Conservation (phyloP, 2,113 vertebrate genomes). For the Zosterops japonicus region DNA sequence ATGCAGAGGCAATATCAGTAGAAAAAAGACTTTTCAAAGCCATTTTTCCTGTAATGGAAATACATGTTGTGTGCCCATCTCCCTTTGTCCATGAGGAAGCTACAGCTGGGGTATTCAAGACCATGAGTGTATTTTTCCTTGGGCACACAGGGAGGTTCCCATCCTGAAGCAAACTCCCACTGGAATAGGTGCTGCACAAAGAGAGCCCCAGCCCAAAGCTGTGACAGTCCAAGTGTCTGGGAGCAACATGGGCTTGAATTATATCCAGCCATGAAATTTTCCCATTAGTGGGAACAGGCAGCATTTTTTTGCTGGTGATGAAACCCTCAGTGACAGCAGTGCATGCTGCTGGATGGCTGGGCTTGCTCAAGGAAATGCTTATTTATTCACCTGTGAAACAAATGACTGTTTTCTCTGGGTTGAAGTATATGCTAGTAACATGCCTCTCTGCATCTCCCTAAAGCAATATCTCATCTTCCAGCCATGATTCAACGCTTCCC, state of each 20-base stretch:
- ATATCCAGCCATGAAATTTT: neutral
- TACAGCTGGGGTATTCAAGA: neutral
- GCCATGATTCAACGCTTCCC: neutral
- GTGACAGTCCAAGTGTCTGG: neutral
- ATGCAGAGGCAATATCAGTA: neutral
- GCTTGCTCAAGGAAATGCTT: neutral
- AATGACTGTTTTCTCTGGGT: neutral
- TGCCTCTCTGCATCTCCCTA: neutral
- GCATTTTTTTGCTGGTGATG: neutral
- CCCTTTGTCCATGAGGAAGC: neutral
- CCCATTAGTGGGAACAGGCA: neutral
- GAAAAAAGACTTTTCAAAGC: neutral
- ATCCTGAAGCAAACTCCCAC: neutral
- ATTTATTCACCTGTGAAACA: constrained; percentile 47
- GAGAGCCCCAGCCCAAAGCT: neutral
- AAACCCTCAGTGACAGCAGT: neutral
- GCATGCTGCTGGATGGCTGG: neutral
- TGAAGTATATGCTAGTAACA: neutral
- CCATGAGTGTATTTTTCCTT: neutral
- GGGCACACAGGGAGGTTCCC: neutral
- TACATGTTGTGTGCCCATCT: neutral
- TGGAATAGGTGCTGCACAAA: neutral
- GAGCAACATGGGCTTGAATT: neutral
- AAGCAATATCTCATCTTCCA: constrained; percentile 7
- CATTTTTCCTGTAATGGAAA: neutral